Evolutionary conservation across 2,888 invertebrate species (phyloP), one percentile per base, ranked within the genome.

Genomic region (Pimpla rufipes): DNA sequence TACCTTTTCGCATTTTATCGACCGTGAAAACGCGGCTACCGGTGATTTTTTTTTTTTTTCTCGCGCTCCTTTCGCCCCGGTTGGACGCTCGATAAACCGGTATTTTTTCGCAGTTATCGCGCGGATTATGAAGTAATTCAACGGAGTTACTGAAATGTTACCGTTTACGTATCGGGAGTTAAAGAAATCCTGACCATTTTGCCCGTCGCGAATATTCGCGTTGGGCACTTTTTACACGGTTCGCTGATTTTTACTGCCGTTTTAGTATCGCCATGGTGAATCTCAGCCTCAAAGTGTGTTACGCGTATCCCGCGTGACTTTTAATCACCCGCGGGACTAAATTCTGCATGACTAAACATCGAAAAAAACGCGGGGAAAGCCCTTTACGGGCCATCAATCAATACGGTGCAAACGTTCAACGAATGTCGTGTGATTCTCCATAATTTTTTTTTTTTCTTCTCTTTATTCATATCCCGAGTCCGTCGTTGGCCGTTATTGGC

Each of bases 331-430:
- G 79, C 83, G 80, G 42, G 83, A 85, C 87, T 85, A n/a, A n/a
- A 89, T 89, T 91, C 88, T 91, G 89, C 91, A 90, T 91, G 91
- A 90, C 89, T 89, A 90, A 89, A 90, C 90, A 90, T 81, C 85
- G 85, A 67, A 85, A 79, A 87, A 89, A 88, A 88, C 88, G 80
- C 75, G 77, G 66, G 85, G 87, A 88, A 85, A 91, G 90, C 91
- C 91, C 87, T 92, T 92, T 92, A 92, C 88, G 88, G 89, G 88
- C 91, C 90, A 92, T 92, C 92, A 89, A 92, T 92, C 92, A 92
- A 91, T 90, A 85, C 73, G 79, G 67, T 50, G 29, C 85, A 86
- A 89, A 89, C 88, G 87, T 84, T 82, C 86, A 87, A 87, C 85
- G 81, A 86, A 86, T 70, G 68, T 71, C 80, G 42, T 64, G 68